phyloP scores from a whole-genome alignment of 2,888 invertebrate species.

The Melipona bicolor region DNA sequence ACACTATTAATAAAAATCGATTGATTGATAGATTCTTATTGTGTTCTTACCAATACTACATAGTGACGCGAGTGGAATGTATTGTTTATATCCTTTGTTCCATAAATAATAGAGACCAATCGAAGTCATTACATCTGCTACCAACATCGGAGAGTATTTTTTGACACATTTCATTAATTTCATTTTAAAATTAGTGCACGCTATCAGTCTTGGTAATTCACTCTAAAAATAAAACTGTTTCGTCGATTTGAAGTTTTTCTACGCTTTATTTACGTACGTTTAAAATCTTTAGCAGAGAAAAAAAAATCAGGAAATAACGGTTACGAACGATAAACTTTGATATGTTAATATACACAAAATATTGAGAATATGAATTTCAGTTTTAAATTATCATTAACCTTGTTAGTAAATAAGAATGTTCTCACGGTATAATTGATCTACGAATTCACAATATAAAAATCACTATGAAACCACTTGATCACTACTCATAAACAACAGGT shows the following conservation, averaged over 20 bases:
- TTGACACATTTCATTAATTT: slow-evolving; percentile 9
- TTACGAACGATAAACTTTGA: not conserved
- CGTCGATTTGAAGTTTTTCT: not conserved
- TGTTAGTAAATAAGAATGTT: not conserved
- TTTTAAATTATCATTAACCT: not conserved
- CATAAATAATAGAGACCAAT: slow-evolving; percentile 56
- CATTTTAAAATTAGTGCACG: slow-evolving; percentile 11
- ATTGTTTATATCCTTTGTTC: slow-evolving; percentile 51
- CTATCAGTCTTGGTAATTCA: not conserved
- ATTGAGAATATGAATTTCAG: not conserved
- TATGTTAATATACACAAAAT: not conserved
- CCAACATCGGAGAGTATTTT: slow-evolving; percentile 27
- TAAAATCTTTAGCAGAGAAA: not conserved
- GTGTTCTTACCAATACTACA: slow-evolving; percentile 68
- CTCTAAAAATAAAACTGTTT: not conserved
- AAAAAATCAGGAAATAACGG: not conserved
- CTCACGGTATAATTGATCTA: not conserved
- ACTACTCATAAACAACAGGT: slow-evolving; percentile 1
- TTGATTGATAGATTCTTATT: not conserved
- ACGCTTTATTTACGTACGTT: not conserved
- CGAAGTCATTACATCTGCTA: slow-evolving; percentile 47
- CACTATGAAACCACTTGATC: slow-evolving; percentile 10
- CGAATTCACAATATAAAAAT: not conserved
- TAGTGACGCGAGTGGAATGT: slow-evolving; percentile 46
- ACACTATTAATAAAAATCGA: not conserved